phyloP scores from a whole-genome alignment of 2,888 invertebrate species.

The Venusia cambrica region DNA sequence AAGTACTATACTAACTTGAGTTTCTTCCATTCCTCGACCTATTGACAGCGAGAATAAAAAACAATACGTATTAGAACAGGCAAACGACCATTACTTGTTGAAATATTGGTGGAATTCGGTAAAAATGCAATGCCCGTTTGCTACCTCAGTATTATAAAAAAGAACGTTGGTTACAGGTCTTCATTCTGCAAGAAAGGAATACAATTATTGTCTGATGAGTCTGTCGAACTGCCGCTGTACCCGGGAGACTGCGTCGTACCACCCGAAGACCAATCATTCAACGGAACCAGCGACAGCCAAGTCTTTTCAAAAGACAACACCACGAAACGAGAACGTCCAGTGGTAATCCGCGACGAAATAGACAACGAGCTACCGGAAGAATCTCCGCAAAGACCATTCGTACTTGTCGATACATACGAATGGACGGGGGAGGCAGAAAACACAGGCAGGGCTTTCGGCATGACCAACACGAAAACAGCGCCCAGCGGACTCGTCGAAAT shows the following conservation, averaged over 20 bases:
- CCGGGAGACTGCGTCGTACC: constrained; percentile 89
- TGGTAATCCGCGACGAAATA: constrained; percentile 43
- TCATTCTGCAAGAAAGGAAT: constrained; percentile 90
- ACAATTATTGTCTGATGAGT: constrained; percentile 86
- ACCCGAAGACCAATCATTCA: constrained; percentile 47
- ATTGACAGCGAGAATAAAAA: too few relatives aligned
- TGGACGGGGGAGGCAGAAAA: constrained; percentile 74
- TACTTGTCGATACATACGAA: constrained; percentile 70
- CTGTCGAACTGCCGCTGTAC: constrained; percentile 86
- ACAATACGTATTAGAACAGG: too few relatives aligned
- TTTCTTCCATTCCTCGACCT: too few relatives aligned
- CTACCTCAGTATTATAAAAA: neutral
- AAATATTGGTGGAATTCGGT: too few relatives aligned
- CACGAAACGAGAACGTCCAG: constrained; percentile 43
- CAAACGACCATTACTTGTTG: too few relatives aligned
- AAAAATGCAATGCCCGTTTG: too few relatives aligned
- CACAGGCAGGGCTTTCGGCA: constrained; percentile 83
- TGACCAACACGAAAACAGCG: constrained; percentile 71
- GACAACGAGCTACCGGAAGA: constrained; percentile 73
- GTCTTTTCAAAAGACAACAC: constrained; percentile 44
- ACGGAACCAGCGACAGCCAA: constrained; percentile 40
- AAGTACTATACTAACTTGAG: too few relatives aligned
- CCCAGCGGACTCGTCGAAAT: constrained; percentile 82
- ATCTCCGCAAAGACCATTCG: constrained; percentile 55
- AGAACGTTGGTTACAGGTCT: constrained; percentile 73